Evolutionary conservation across 2,797 vertebrate genomes (phyloP), one percentile per base, ranked within the genome.

Genomic region (Carduelis carduelis): DNA sequence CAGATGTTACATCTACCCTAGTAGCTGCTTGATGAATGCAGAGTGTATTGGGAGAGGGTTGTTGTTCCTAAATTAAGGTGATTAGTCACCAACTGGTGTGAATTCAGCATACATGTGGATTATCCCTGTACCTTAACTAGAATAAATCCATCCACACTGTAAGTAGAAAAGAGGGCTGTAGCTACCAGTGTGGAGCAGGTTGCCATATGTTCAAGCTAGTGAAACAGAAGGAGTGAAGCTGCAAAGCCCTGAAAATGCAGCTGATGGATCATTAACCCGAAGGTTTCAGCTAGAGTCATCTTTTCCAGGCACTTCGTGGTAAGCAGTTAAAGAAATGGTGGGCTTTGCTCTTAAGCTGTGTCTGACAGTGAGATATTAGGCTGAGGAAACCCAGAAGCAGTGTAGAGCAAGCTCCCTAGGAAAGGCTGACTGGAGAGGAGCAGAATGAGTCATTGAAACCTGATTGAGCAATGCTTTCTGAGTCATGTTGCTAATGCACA

Each of bases 401-500:
- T 8, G 17, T 13, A 71, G 80, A 57, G 47, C 59, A 39, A 52
- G 63, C 60, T 95, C 77, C 47, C 27, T 70, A 90, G 83, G 56
- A 91, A 82, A 88, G 93, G 72, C 85, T 90, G 77, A 16, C 47
- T 72, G 79, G 69, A 93, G 81, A 59, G 50, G 59, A 90, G 64
- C 70, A 34, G 93, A 91, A 32, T 97, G 93, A 96, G 83, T 96
- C 94, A 95, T 0, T 91, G 85, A 27, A 59, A 70, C 71, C 93
- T 72, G 92, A 63, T 93, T 90, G 94, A 94, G 92, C 93, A 94
- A 77, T 84, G 55, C 92, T 92, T 89, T 95, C 84, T 97, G 96
- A 95, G 87, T 96, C 94, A 96, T 14, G 7, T 78, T 1, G 12
- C 63, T 88, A 68, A 14, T 68, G 83, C 44, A 18, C 70, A 68